Evolutionary conservation across 1,140 invertebrate genomes (phyloP).

Genomic region (Pemphigus obesinymphae): DNA sequence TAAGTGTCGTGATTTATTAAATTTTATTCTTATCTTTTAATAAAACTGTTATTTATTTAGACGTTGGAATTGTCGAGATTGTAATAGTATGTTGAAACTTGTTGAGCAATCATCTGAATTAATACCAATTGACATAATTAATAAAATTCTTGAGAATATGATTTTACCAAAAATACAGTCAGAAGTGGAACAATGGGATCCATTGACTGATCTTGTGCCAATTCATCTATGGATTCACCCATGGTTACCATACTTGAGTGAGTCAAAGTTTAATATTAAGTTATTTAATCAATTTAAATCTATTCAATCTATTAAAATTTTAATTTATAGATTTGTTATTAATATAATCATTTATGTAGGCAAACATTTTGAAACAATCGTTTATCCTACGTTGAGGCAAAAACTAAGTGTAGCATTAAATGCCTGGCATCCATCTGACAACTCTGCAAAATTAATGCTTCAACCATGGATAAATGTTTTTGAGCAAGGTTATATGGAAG

Average conservation of each 20-base stretch:
- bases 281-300: not conserved
- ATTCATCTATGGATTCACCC: slow-evolving; percentile 96
- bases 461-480: slow-evolving; percentile 88
- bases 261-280: slow-evolving; percentile 40
- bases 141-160: slow-evolving; percentile 76
- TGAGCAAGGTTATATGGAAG: slow-evolving; percentile 71
- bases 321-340: not conserved
- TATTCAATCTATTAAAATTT: not conserved
- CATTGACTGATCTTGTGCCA: slow-evolving; percentile 84
- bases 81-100: slow-evolving; percentile 70
- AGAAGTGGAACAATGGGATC: slow-evolving; percentile 90
- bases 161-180: slow-evolving; percentile 71
- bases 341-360: slow-evolving; percentile 49
- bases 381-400: slow-evolving; percentile 89
- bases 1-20: not conserved
- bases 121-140: slow-evolving; percentile 76
- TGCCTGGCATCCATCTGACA: slow-evolving; percentile 88
- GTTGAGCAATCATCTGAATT: slow-evolving; percentile 76
- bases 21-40: not conserved
- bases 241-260: slow-evolving; percentile 78
- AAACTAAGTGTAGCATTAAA: slow-evolving; percentile 82
- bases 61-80: slow-evolving; percentile 69
- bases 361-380: slow-evolving; percentile 65
- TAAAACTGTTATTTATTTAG: slow-evolving; percentile 46
- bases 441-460: slow-evolving; percentile 86